phyloP scores from a whole-genome alignment of 2,888 invertebrate genomes.

The Sepioteuthis lessoniana region DNA sequence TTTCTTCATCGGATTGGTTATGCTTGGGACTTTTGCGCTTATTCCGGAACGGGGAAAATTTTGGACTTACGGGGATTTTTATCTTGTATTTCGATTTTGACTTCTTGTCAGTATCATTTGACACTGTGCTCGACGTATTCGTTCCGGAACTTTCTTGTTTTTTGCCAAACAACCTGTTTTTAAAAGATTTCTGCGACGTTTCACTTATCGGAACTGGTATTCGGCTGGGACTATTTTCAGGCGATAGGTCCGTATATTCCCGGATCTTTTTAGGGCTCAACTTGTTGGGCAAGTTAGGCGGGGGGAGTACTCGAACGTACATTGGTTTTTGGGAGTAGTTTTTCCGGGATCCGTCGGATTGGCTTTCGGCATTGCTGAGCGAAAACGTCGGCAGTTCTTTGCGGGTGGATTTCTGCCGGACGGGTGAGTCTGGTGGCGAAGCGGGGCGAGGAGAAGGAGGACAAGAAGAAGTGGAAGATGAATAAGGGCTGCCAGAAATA shows the following conservation, averaged over 20 bases:
- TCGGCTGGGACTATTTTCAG: not conserved
- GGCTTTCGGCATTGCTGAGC: slow-evolving; percentile 37
- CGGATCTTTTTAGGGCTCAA: not conserved
- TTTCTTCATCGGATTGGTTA: not conserved
- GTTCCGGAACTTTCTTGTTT: not conserved
- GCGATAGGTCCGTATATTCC: slow-evolving; percentile 35
- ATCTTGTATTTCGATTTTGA: not conserved
- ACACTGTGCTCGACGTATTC: not conserved
- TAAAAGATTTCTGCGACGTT: not conserved
- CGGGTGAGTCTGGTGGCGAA: not conserved
- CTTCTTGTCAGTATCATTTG: not conserved
- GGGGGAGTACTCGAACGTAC: not conserved
- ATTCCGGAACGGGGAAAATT: not conserved
- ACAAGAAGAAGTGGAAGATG: not conserved
- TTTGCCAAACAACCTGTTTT: not conserved
- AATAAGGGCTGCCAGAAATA: not conserved
- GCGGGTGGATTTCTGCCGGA: not conserved
- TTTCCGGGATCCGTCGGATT: not conserved
- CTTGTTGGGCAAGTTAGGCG: not conserved
- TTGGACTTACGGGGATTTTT: not conserved
- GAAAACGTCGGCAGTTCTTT: not conserved
- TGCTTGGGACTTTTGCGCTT: not conserved
- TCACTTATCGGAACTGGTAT: not conserved
- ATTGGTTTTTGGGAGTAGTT: not conserved
- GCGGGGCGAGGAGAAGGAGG: not conserved